Evolutionary conservation across 1,140 invertebrate species (phyloP).

Genomic region (Drusus annulatus): DNA sequence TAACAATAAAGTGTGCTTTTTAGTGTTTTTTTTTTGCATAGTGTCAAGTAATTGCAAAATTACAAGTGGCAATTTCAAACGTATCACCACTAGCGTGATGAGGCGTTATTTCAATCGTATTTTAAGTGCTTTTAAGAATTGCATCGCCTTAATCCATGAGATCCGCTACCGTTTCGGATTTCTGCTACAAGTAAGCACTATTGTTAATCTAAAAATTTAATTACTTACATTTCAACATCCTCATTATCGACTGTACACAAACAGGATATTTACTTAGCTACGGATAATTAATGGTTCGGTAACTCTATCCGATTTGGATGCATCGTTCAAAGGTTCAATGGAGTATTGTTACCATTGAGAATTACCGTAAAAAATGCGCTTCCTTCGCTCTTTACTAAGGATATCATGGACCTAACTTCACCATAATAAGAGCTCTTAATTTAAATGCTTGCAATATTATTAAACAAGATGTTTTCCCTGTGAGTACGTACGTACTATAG

Average conservation of each 20-base stretch:
- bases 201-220: neutral
- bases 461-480: no score
- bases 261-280: constrained; percentile 33
- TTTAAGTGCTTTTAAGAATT: no score
- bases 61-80: no score
- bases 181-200: neutral
- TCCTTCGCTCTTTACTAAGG: constrained; percentile 12
- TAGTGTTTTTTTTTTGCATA: no score
- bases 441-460: no score
- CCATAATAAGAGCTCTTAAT: neutral
- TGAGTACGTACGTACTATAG: no score
- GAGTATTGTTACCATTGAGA: constrained; percentile 2
- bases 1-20: no score
- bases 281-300: constrained; percentile 6
- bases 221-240: neutral
- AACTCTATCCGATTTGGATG: neutral
- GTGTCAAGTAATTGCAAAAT: no score
- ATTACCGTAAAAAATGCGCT: neutral
- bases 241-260: neutral
- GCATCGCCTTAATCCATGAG: neutral
- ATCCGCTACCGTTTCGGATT: neutral
- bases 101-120: no score
- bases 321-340: constrained; percentile 1
- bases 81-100: no score
- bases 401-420: neutral